Base-by-base conservation (phyloP, 2,888 invertebrate species). In the Cataglyphis rosenhaueri region DNA sequence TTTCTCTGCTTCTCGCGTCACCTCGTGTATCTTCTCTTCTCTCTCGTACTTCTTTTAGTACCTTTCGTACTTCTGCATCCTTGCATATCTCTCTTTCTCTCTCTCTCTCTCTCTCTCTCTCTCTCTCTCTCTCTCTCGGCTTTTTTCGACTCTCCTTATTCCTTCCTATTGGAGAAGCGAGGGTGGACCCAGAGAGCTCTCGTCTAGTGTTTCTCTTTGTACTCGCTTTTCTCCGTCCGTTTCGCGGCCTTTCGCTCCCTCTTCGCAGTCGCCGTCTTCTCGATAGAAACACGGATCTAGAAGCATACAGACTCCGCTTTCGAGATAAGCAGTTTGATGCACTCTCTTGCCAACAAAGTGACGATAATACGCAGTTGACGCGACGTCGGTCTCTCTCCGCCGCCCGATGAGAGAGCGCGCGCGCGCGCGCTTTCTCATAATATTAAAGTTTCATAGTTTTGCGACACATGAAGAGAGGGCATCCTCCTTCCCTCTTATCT, bases 391-490 rank as follows among this genome's bases (percentile, higher is more conserved):
- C 41, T 78, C 29, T 71, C 55, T 59, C 29, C 78, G 64, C n/a
- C 48, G 55, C 76, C 48, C 78, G 65, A 52, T 21, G 61, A 61
- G 44, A 73, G 65, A 55, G 25, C 59, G 73, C 66, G 44, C 21
- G 61, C 78, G 68, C 73, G n/a, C n/a, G n/a, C n/a, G n/a, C n/a
- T 15, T 25, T 41, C 70, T 68, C n/a, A 66, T 83, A 86, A 90
- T 91, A 91, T 92, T 90, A 88, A 92, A 91, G 85, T 92, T 92
- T 91, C 90, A 92, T 90, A 88, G 91, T 91, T 90, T 89, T 86
- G 87, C 87, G 86, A 86, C 83, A 73, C 82, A 66, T 76, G 61
- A 87, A 38, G 68, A 62, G 68, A n/a, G n/a, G 25, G 41, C 66
- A 21, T 44, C 59, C 25, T 32, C 9, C 41, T 55, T 48, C 15